Evolutionary conservation across 2,888 invertebrate genomes (phyloP), one percentile per base, ranked within the genome.

Genomic region (Synanthedon myopaeformis): DNA sequence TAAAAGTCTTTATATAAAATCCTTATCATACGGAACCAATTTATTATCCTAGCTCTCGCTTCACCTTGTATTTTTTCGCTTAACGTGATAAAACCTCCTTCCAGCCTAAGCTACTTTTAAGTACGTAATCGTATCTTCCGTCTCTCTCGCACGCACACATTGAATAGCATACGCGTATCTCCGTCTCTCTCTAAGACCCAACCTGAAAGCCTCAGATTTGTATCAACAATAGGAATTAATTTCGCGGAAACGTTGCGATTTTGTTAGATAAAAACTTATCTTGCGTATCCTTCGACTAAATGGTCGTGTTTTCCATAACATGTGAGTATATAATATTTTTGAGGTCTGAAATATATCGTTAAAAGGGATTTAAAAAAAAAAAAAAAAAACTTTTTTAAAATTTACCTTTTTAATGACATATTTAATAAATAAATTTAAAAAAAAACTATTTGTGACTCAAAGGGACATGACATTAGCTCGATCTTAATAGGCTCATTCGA

Each of bases 71-170:
- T 49, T 56, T 54, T 53, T 51, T 53, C 59, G 56, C 61, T 61
- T 66, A 64, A 65, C 61, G 60, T 63, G 65, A 69, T 70, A 72
- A 72, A 68, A 60, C 63, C 19, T 54, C 58, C 54, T 55, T 51
- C 52, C 50, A 52, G 57, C 59, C 58, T 59, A 61, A 61, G 58
- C 59, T 59, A 57, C 59, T 60, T 63, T 65, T 64, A 63, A 65
- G 63, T 65, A 61, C 59, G 58, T 58, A 41, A 23, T 52, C 56
- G 54, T 52, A 42, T 60, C 61, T 54, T 57, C 49, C 42, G 23
- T 54, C 56, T 42, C 56, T 17, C 23, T 58, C 54, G n/a, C 54
- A 54, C 45, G 14, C 45, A 3, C 45, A 6, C 35, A 10, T n/a
- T 5, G 14, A 14, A 49, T 53, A 35, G 35, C 0, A 35, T 6